A percentile compares a stretch with the other conserved stretches of the same genome.
These are phyloP conservation scores for Acronicta alni DNA, from an alignment of 2,888 invertebrate genomes.

Conservation along the genomic window DNA sequence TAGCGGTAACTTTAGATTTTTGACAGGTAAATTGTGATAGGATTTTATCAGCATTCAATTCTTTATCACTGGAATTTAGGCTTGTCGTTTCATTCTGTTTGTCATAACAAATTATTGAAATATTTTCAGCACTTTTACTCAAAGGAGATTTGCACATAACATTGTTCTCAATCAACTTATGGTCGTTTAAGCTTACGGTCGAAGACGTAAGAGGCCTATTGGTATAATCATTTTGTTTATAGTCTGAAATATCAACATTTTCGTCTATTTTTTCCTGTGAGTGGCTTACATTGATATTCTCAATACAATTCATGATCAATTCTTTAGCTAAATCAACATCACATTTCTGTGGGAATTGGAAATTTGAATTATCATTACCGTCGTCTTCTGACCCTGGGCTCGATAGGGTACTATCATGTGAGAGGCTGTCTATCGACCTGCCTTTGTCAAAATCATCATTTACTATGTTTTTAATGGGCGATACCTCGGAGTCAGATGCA, in stretches of 20 bases:
- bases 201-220: slow-evolving; percentile 69
- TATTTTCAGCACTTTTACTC: slow-evolving; percentile 81
- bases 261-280: slow-evolving; percentile 18
- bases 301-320: slow-evolving; percentile 30
- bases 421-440: slow-evolving; percentile 33
- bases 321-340: slow-evolving; percentile 58
- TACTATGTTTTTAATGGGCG: slow-evolving; percentile 59
- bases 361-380: slow-evolving; percentile 46
- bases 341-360: slow-evolving; percentile 48
- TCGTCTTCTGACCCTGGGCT: slow-evolving; percentile 62
- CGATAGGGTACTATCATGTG: slow-evolving; percentile 58
- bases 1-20: slow-evolving; percentile 75
- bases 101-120: slow-evolving; percentile 60
- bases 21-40: slow-evolving; percentile 74
- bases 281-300: slow-evolving; percentile 22
- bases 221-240: slow-evolving; percentile 25
- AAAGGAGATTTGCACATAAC: slow-evolving; percentile 63
- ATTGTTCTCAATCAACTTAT: slow-evolving; percentile 51
- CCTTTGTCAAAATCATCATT: slow-evolving; percentile 34
- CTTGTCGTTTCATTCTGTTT: slow-evolving; percentile 46
- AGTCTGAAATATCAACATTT: slow-evolving; percentile 31
- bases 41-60: slow-evolving; percentile 74
- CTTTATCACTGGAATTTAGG: slow-evolving; percentile 62
- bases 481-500: slow-evolving; percentile 63
- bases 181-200: slow-evolving; percentile 74